Evolutionary conservation across 2,888 invertebrate species (phyloP).

Genomic region (Rhagonycha lutea): DNA sequence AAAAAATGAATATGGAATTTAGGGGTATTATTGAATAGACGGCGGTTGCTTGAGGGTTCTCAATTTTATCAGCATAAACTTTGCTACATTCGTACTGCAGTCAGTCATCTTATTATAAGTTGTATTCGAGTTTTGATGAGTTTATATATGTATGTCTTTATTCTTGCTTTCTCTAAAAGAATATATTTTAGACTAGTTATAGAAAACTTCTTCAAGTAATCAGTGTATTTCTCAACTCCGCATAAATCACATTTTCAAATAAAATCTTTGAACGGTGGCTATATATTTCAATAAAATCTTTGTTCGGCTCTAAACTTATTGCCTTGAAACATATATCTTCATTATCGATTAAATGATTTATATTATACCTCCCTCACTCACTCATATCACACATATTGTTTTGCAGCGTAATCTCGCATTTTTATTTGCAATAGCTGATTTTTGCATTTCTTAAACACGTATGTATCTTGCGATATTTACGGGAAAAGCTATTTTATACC

Average conservation of each 20-base stretch:
- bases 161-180: constrained; percentile 20
- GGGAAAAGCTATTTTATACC: too few species aligned
- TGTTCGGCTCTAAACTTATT: constrained; percentile 22
- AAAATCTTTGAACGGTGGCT: constrained; percentile 27
- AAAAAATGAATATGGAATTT: constrained; percentile 39
- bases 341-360: constrained; percentile 26
- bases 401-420: not conserved
- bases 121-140: constrained; percentile 33
- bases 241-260: constrained; percentile 26
- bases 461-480: too few species aligned
- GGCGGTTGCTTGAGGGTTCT: constrained; percentile 22
- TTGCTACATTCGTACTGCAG: constrained; percentile 26
- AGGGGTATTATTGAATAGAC: constrained; percentile 37
- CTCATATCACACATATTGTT: constrained; percentile 2
- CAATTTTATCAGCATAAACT: constrained; percentile 29
- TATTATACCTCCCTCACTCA: not conserved
- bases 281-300: constrained; percentile 31
- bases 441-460: too few species aligned
- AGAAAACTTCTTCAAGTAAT: constrained; percentile 21
- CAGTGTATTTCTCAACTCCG: constrained; percentile 18
- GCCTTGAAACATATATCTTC: constrained; percentile 28
- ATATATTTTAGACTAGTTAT: constrained; percentile 11
- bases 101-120: constrained; percentile 32
- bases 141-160: constrained; percentile 33
- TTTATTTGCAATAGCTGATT: too few species aligned